Percentiles rank a stretch among this genome's conserved stretches.
Conservation (phyloP, 2,797 vertebrate species). For the Mastacembelus armatus region DNA sequence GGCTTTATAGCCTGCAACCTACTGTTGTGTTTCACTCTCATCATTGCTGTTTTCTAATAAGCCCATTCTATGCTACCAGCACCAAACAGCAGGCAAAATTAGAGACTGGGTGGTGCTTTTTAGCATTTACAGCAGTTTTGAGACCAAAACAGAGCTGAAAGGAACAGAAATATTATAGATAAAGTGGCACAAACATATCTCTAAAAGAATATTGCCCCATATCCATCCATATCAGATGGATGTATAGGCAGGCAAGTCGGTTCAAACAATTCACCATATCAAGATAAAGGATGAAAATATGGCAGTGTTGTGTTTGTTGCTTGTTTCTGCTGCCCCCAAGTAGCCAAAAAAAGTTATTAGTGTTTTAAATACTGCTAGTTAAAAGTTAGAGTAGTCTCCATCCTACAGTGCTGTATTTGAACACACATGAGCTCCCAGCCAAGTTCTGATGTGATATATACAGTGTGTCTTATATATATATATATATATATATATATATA, state of each 20-base stretch:
- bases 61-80: too few species aligned
- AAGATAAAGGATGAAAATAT: background rate
- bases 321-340: background rate
- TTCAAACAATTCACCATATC: background rate
- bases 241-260: background rate
- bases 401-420: background rate
- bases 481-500: too few species aligned
- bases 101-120: too few species aligned
- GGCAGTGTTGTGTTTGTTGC: background rate
- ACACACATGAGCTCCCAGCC: background rate
- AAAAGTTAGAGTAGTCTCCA: background rate
- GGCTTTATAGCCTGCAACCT: background rate
- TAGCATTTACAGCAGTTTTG: too few species aligned
- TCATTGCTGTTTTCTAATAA: background rate
- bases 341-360: background rate
- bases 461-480: slow-evolving; percentile 4
- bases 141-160: too few species aligned
- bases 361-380: background rate
- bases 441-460: background rate
- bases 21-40: background rate
- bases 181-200: background rate
- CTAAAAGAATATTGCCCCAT: background rate
- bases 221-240: background rate
- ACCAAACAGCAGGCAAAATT: background rate
- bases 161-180: too few species aligned